These are phyloP conservation scores for Uloborus plumipes DNA, from an alignment of 2,888 invertebrate genomes.

Conservation along the genomic window DNA sequence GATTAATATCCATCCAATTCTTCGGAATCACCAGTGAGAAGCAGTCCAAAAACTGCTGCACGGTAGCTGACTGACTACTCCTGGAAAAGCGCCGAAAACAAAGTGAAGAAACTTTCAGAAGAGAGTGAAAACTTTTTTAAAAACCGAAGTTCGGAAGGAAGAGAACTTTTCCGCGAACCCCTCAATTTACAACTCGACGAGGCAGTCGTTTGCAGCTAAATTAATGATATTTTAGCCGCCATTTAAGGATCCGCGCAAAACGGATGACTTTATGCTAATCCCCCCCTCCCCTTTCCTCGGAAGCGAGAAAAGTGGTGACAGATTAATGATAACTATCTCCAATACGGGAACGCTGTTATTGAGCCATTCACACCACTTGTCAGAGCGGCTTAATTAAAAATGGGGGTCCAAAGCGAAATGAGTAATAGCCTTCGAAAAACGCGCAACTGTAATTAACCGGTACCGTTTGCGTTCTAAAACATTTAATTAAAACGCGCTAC, in stretches of 20 bases:
- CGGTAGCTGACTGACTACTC: too few relatives aligned
- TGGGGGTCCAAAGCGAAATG: constrained; percentile 32
- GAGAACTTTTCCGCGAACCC: neutral
- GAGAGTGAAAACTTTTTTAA: neutral
- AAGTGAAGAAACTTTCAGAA: neutral
- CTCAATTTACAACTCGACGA: constrained; percentile 22
- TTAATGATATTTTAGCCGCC: constrained; percentile 43
- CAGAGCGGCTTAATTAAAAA: constrained; percentile 59
- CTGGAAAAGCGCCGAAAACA: too few relatives aligned
- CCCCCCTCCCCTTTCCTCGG: neutral
- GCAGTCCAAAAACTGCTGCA: too few relatives aligned
- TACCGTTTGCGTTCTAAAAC: constrained; percentile 50
- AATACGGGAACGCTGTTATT: constrained; percentile 53
- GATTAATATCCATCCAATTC: too few relatives aligned
- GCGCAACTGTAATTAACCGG: constrained; percentile 45
- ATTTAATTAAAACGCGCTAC: constrained; percentile 59
- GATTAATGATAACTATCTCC: constrained; percentile 65
- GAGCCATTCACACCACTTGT: constrained; percentile 42
- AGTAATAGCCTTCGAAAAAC: constrained; percentile 58
- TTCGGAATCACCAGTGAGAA: too few relatives aligned
- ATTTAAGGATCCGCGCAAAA: constrained; percentile 43
- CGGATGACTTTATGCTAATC: constrained; percentile 60
- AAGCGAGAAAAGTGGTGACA: constrained; percentile 39
- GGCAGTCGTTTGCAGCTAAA: constrained; percentile 25
- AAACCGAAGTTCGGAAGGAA: neutral